Conservation (phyloP, 2,888 invertebrate species). For the Cephus sareptanus region DNA sequence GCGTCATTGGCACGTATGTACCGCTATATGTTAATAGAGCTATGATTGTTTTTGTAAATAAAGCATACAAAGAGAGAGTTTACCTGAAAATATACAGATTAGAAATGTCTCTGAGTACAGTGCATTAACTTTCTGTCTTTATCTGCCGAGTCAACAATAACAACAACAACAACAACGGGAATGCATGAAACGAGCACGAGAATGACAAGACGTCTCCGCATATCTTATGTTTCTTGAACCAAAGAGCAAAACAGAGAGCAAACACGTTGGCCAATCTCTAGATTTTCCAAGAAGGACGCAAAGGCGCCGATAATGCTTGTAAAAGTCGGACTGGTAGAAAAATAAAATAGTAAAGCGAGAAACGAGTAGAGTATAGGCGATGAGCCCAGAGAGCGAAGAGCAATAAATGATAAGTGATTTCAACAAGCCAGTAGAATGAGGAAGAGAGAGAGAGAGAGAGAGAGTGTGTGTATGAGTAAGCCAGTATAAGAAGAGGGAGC, state of each 20-base stretch:
- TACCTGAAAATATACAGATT: not conserved
- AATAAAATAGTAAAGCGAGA: not conserved
- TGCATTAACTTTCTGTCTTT: not conserved
- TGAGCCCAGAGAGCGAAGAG: not conserved
- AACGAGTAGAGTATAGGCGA: not conserved
- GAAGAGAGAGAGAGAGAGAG: not conserved
- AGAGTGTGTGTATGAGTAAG: not conserved
- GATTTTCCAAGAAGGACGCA: not conserved
- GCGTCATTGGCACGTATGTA: not conserved
- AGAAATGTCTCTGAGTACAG: not conserved
- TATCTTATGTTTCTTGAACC: not conserved
- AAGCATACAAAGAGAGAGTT: not conserved
- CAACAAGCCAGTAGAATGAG: not conserved
- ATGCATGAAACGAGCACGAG: not conserved
- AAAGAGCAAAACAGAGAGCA: not conserved
- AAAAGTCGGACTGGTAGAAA: not conserved
- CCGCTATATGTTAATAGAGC: not conserved
- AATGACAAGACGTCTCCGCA: not conserved
- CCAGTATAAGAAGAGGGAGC: not conserved
- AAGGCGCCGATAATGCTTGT: not conserved
- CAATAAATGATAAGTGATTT: not conserved
- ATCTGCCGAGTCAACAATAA: not conserved
- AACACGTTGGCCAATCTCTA: not conserved
- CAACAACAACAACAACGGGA: not conserved
- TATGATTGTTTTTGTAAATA: not conserved